A percentile compares a stretch with the other conserved stretches of the same genome.
phyloP scores from a whole-genome alignment of 2,113 vertebrate genomes.

The Rhipidura dahli region DNA sequence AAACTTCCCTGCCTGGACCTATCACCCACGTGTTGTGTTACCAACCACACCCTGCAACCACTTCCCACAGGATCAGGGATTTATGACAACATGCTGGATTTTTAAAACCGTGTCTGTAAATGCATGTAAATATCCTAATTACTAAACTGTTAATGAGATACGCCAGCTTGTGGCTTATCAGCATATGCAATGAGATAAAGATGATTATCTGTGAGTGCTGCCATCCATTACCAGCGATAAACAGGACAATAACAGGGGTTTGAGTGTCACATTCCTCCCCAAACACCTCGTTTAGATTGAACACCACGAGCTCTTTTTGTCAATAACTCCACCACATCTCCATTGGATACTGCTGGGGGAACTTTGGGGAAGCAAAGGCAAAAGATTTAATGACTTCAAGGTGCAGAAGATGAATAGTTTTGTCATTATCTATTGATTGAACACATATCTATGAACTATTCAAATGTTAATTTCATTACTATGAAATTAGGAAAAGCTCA shows the following conservation, averaged over 20 bases:
- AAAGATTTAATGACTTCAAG: not conserved
- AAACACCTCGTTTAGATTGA: not conserved
- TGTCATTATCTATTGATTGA: not conserved
- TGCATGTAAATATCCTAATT: not conserved
- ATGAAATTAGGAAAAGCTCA: not conserved
- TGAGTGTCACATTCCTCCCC: not conserved
- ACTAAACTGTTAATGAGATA: not conserved
- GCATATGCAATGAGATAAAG: not conserved
- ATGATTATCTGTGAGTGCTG: not conserved
- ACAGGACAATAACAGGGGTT: not conserved
- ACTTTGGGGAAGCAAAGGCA: not conserved
- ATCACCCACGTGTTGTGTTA: not conserved
- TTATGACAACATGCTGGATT: not conserved
- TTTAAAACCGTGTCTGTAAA: not conserved
- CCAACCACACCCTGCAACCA: not conserved
- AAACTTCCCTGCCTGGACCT: not conserved
- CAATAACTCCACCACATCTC: not conserved
- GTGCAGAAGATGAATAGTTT: not conserved
- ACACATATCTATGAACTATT: not conserved
- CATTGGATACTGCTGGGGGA: not conserved
- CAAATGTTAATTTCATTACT: not conserved
- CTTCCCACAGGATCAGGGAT: accelerated
- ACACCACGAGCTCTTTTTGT: not conserved
- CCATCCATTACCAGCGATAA: not conserved
- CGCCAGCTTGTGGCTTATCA: not conserved